Evolutionary conservation across 1,140 invertebrate species (phyloP).

Genomic region (Mactra quadrangularis): DNA sequence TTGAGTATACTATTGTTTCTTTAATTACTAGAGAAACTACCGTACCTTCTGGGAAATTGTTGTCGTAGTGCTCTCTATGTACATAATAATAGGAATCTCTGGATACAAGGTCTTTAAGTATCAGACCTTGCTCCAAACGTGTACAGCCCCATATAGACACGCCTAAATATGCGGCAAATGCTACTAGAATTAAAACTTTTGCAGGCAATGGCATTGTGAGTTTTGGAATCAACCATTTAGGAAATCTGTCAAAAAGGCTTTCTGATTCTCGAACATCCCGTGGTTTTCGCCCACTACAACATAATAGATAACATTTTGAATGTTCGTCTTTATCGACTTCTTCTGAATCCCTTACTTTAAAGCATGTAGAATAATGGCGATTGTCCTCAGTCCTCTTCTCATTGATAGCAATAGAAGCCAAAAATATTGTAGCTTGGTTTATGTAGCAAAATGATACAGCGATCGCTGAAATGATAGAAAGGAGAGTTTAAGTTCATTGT

Average conservation of each 20-base stretch:
- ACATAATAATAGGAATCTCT: constrained; percentile 77
- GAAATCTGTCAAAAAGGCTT: constrained; percentile 66
- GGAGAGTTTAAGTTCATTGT: too few relatives aligned
- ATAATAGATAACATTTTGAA: constrained; percentile 52
- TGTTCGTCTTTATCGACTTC: constrained; percentile 49
- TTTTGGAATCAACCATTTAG: constrained; percentile 40
- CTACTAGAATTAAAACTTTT: constrained; percentile 88
- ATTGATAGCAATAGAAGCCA: constrained; percentile 94
- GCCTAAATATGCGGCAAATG: constrained; percentile 92
- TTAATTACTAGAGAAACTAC: constrained; percentile 50
- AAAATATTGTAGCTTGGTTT: constrained; percentile 98
- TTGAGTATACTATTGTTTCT: constrained; percentile 18
- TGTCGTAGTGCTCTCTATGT: constrained; percentile 18
- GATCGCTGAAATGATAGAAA: constrained; percentile 87
- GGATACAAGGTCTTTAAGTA: constrained; percentile 85
- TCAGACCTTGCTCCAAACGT: constrained; percentile 92
- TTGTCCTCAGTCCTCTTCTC: constrained; percentile 94
- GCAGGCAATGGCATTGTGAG: constrained; percentile 84
- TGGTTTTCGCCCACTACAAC: constrained; percentile 63
- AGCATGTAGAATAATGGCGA: constrained; percentile 91
- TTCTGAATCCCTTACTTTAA: constrained; percentile 19
- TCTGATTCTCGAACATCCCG: constrained; percentile 54
- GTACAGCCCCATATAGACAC: constrained; percentile 94
- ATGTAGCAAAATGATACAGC: constrained; percentile 96
- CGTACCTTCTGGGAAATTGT: constrained; percentile 6